These are phyloP conservation scores for Falco columbarius DNA, from an alignment of 2,797 vertebrate species.

Conservation along the genomic window DNA sequence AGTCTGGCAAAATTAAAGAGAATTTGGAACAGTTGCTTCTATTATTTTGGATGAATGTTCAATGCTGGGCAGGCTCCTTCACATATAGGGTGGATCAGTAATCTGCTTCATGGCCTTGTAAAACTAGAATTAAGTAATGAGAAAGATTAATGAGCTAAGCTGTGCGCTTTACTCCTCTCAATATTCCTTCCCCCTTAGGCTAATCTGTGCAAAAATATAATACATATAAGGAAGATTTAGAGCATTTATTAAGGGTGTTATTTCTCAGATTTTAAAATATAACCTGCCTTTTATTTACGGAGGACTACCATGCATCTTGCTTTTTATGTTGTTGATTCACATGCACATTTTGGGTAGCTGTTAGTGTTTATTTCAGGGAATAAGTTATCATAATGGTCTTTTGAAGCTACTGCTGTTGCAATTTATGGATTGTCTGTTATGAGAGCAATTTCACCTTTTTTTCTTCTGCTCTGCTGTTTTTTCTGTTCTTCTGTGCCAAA, in stretches of 20 bases:
- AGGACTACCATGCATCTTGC: background rate
- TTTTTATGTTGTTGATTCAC: background rate
- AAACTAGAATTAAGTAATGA: conserved; percentile 35
- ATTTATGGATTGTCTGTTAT: background rate
- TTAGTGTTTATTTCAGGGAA: background rate
- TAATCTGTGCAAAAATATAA: conserved; percentile 14
- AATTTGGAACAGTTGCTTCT: background rate
- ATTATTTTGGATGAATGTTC: background rate
- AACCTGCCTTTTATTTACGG: background rate
- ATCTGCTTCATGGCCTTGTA: conserved; percentile 16
- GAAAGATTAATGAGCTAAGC: conserved; percentile 42
- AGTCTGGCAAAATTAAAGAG: background rate
- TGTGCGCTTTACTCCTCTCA: background rate
- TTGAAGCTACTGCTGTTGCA: background rate
- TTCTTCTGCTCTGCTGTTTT: background rate
- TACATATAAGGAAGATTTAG: background rate
- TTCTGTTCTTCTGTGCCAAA: background rate
- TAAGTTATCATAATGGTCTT: background rate
- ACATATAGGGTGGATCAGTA: background rate
- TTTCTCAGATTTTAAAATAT: background rate
- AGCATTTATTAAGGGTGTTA: background rate
- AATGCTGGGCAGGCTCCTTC: background rate
- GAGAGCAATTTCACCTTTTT: background rate
- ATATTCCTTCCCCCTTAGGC: background rate
- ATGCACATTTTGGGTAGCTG: background rate